These are phyloP conservation scores for Labroides dimidiatus DNA, from an alignment of 2,797 vertebrate species.

Conservation along the genomic window DNA sequence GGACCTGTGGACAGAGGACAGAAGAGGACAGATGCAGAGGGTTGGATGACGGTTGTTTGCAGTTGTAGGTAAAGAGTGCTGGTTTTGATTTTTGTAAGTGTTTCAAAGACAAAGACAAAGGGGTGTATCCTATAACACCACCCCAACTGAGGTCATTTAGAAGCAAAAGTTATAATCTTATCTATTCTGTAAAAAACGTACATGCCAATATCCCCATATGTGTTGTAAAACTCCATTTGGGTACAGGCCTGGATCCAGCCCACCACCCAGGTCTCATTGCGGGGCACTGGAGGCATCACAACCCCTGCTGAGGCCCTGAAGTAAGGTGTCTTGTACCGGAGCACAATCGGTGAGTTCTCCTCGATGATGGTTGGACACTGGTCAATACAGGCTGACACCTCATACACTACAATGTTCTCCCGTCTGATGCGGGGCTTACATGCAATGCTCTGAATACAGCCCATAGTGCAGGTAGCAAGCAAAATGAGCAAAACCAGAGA, in stretches of 20 bases:
- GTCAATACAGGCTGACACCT: slow-evolving; percentile 98
- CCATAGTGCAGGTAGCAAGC: slow-evolving; percentile 88
- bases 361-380: slow-evolving; percentile 97
- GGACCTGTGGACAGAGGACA: slow-evolving; percentile 84
- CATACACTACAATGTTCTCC: slow-evolving; percentile 98
- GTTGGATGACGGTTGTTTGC: slow-evolving; percentile 1
- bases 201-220: slow-evolving; percentile 96
- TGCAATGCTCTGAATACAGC: slow-evolving; percentile 97
- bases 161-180: neutral
- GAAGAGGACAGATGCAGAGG: slow-evolving; percentile 29
- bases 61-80: slow-evolving; percentile 4
- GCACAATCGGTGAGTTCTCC: slow-evolving; percentile 98
- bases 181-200: slow-evolving; percentile 75
- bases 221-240: slow-evolving; percentile 99
- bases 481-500: slow-evolving; percentile 82
- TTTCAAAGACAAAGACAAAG: neutral
- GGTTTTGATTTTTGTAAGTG: slow-evolving; percentile 7
- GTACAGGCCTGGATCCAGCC: slow-evolving; percentile 99
- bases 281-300: slow-evolving; percentile 97
- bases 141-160: slow-evolving; percentile 1
- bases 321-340: slow-evolving; percentile 98
- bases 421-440: slow-evolving; percentile 97
- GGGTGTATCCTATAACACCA: slow-evolving; percentile 9
- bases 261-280: slow-evolving; percentile 98
- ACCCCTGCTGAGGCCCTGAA: slow-evolving; percentile 97